Conservation (phyloP, 2,113 vertebrate genomes). For the Tichodroma muraria region DNA sequence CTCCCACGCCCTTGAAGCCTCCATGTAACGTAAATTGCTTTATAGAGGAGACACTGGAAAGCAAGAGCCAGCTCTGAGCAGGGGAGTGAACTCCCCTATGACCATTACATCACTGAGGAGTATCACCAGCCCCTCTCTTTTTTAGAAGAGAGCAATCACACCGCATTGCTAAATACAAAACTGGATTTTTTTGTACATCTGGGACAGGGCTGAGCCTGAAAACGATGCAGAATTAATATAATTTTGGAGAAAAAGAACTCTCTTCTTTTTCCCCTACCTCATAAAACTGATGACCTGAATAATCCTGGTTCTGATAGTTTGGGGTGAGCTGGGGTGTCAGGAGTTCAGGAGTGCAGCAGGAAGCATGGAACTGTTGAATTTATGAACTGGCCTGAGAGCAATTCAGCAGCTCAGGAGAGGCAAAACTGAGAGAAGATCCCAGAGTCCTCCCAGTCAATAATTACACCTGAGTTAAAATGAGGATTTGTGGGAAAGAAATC, state of each 20-base stretch:
- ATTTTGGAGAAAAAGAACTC: neutral
- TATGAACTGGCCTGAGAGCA: neutral
- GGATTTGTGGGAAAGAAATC: neutral
- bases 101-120: neutral
- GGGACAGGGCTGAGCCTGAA: neutral
- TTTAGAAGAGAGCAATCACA: neutral
- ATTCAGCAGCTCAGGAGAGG: neutral
- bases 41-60: neutral
- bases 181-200: neutral
- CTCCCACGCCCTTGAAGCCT: neutral
- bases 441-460: neutral
- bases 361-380: neutral
- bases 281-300: neutral
- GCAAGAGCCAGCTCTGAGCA: neutral
- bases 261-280: neutral
- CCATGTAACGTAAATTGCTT: neutral
- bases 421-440: neutral
- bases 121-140: neutral
- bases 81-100: neutral
- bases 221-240: neutral
- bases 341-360: neutral
- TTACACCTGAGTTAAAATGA: neutral
- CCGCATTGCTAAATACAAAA: neutral
- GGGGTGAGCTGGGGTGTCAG: neutral
- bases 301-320: neutral